phyloP scores from a whole-genome alignment of 2,797 vertebrate species.

The Uromys caudimaculatus region DNA sequence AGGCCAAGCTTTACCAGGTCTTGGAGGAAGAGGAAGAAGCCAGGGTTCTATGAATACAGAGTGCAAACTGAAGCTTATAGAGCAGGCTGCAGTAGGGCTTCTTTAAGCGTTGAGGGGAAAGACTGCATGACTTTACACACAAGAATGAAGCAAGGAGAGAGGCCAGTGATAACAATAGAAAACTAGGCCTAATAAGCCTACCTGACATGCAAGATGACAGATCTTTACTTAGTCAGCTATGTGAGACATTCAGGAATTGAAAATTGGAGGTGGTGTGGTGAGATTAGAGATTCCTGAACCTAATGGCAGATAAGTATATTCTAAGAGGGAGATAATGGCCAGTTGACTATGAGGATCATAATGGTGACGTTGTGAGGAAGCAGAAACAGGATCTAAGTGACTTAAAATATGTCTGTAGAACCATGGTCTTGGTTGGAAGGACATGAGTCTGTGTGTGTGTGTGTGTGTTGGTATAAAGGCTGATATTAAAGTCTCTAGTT shows the following conservation, averaged over 20 bases:
- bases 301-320: not conserved
- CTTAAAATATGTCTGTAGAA: not conserved
- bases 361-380: not conserved
- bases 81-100: not conserved
- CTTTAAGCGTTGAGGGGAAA: not conserved
- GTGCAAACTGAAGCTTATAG: no score
- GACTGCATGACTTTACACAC: not conserved
- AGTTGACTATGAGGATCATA: fast-evolving
- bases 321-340: not conserved
- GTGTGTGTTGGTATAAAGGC: not conserved
- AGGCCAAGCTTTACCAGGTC: not conserved
- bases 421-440: not conserved
- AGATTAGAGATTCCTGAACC: not conserved
- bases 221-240: not conserved
- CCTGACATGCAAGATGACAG: not conserved
- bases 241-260: not conserved
- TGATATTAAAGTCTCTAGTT: not conserved
- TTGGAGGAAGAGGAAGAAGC: not conserved
- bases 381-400: not conserved
- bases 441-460: not conserved
- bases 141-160: not conserved
- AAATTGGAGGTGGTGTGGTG: not conserved
- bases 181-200: no score
- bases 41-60: not conserved
- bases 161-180: not conserved